Conservation (phyloP, 23 tunicate genomes). For the Phallusia fumigata region DNA sequence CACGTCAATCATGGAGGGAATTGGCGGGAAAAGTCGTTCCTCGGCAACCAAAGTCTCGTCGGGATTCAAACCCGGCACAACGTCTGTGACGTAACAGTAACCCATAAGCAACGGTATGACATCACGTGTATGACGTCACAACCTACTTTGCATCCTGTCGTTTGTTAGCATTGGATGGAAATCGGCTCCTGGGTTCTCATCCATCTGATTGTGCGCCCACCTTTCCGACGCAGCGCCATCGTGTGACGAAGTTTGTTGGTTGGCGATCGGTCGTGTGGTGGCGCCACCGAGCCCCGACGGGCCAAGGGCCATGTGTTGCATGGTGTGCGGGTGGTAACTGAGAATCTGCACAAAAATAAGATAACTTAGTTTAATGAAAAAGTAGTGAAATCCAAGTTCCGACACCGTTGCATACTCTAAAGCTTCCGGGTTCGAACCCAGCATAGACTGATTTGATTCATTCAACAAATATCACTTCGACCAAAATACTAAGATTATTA, state of each 20-base stretch:
- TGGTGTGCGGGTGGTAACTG: constrained; percentile 62
- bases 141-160: constrained; percentile 43
- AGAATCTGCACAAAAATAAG: constrained; percentile 51
- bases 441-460: no score
- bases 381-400: no score
- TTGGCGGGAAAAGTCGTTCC: constrained; percentile 90
- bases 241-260: constrained; percentile 24
- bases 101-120: no score
- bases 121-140: not conserved
- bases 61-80: constrained; percentile 90
- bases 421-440: no score
- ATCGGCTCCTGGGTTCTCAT: constrained; percentile 38
- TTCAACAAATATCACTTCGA: no score
- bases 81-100: constrained; percentile 25
- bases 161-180: constrained; percentile 42
- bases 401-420: no score
- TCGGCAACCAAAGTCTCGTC: constrained; percentile 90
- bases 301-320: constrained; percentile 60
- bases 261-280: constrained; percentile 4
- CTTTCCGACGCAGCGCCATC: constrained; percentile 47
- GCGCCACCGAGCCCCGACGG: constrained; percentile 33
- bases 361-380: no score
- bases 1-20: constrained; percentile 42
- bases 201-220: constrained; percentile 52
- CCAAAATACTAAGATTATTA: no score